Percentiles rank a stretch among this genome's conserved stretches.
phyloP scores from a whole-genome alignment of 2,113 vertebrate species.

The Steatornis caripensis region DNA sequence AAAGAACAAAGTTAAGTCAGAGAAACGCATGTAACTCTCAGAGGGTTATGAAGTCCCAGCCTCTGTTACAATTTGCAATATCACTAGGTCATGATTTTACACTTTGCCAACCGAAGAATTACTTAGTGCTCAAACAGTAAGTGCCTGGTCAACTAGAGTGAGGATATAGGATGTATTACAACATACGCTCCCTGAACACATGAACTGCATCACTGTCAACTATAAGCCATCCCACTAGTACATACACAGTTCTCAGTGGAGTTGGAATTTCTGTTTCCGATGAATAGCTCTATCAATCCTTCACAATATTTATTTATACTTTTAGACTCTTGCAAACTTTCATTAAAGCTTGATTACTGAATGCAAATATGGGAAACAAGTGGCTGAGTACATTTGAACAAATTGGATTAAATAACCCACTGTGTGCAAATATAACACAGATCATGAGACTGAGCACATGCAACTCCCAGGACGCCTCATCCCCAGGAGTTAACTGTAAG shows the following conservation, averaged over 20 bases:
- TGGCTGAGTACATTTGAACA: background rate
- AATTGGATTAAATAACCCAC: background rate
- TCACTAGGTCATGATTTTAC: background rate
- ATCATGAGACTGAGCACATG: background rate
- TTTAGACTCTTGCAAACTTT: background rate
- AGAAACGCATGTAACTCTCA: accelerated
- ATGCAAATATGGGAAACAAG: background rate
- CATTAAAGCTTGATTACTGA: background rate
- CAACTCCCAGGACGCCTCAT: background rate
- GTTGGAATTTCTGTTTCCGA: background rate
- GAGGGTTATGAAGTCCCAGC: background rate
- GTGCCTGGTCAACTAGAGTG: background rate
- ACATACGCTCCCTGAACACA: background rate
- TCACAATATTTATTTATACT: background rate
- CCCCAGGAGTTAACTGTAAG: background rate
- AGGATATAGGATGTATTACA: background rate
- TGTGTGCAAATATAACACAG: background rate
- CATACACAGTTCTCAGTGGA: background rate
- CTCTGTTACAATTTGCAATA: background rate
- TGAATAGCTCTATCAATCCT: background rate
- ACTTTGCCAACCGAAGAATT: background rate
- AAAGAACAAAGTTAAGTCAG: background rate
- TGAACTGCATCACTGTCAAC: background rate
- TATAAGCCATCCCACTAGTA: background rate
- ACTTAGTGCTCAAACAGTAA: background rate